Percentiles rank a stretch among this genome's conserved stretches.
These are phyloP conservation scores for Agapornis roseicollis DNA, from an alignment of 2,113 vertebrate species.

Conservation along the genomic window DNA sequence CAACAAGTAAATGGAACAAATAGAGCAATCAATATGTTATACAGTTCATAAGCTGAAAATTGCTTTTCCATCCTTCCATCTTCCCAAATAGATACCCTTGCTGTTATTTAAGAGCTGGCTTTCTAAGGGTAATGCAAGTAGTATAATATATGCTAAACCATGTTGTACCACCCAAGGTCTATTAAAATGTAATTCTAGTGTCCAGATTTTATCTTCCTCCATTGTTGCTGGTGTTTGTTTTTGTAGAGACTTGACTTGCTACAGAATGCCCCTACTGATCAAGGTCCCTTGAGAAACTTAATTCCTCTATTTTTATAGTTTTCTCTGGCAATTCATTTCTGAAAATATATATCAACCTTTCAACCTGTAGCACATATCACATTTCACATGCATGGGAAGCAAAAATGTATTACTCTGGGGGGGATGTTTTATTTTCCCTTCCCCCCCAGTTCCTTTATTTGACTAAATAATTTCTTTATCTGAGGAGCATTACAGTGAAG, in stretches of 20 bases:
- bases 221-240: background rate
- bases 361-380: background rate
- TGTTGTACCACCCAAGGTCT: background rate
- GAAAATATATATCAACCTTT: constrained; percentile 26
- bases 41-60: background rate
- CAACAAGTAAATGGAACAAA: background rate
- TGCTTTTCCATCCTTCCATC: too few species aligned
- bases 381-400: background rate
- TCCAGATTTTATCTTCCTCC: background rate
- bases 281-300: background rate
- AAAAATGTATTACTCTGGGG: background rate
- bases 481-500: background rate
- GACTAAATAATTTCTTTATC: background rate
- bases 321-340: constrained; percentile 24
- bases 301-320: background rate
- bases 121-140: background rate
- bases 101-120: background rate
- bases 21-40: background rate
- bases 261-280: background rate
- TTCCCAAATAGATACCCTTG: too few species aligned
- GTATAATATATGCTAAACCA: background rate
- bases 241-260: background rate
- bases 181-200: background rate
- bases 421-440: background rate
- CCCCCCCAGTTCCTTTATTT: background rate